Percentiles rank a stretch among this genome's conserved stretches.
Conservation (phyloP, 1,140 invertebrate genomes). For the Drosophila seguyi region DNA sequence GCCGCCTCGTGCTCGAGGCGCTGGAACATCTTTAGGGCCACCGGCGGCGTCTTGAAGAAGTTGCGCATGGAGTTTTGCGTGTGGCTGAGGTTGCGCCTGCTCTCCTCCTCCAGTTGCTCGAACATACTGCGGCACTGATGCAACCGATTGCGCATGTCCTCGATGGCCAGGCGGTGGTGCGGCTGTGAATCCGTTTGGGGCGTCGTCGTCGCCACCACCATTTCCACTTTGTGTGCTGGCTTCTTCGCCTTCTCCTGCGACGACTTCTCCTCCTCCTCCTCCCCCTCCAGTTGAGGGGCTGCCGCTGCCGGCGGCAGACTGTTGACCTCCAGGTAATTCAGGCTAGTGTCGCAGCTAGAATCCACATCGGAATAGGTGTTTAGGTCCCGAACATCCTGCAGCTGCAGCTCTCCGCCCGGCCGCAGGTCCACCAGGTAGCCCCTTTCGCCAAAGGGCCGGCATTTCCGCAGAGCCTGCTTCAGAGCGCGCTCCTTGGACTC, state of each 20-base stretch:
- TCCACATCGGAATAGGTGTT: slow-evolving; percentile 84
- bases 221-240: not conserved
- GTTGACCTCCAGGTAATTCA: slow-evolving; percentile 81
- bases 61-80: slow-evolving; percentile 77
- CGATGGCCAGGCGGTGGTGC: slow-evolving; percentile 59
- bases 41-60: slow-evolving; percentile 79
- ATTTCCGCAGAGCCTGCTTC: slow-evolving; percentile 73
- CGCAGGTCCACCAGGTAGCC: slow-evolving; percentile 79
- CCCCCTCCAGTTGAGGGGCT: not conserved
- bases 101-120: slow-evolving; percentile 76
- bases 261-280: not conserved
- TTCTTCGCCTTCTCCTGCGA: not conserved
- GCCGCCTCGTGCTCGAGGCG: slow-evolving; percentile 70
- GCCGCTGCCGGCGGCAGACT: not conserved
- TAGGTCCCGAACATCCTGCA: slow-evolving; percentile 79
- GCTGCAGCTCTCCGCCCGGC: slow-evolving; percentile 67
- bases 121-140: slow-evolving; percentile 79
- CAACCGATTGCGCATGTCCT: slow-evolving; percentile 75
- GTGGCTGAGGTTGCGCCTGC: slow-evolving; percentile 67
- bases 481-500: slow-evolving; percentile 74
- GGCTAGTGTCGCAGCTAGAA: slow-evolving; percentile 82
- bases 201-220: not conserved
- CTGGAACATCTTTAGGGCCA: slow-evolving; percentile 80
- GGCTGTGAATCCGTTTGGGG: not conserved
- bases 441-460: slow-evolving; percentile 76